Conservation (phyloP, 2,113 vertebrate genomes). For the Lampris incognitus region DNA sequence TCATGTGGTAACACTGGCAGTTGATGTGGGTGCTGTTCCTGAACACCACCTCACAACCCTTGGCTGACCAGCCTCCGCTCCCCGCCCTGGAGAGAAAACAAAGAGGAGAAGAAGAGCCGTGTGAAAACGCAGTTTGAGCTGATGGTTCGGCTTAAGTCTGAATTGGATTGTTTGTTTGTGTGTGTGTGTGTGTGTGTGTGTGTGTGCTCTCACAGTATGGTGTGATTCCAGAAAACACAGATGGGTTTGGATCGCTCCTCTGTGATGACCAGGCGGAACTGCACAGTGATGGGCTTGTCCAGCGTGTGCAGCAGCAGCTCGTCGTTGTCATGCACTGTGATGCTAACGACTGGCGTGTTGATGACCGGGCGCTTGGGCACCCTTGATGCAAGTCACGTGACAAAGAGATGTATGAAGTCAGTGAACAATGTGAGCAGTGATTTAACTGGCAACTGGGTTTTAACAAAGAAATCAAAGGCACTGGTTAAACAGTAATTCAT, state of each 20-base stretch:
- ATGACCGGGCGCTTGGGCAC: constrained; percentile 95
- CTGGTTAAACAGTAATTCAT: background rate
- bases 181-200: constrained; percentile 23
- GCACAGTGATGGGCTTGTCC: constrained; percentile 91
- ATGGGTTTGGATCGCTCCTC: constrained; percentile 96
- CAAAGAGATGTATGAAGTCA: background rate
- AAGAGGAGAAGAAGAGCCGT: background rate
- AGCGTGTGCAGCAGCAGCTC: constrained; percentile 79
- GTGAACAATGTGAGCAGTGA: background rate
- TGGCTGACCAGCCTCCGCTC: constrained; percentile 90
- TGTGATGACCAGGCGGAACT: constrained; percentile 92
- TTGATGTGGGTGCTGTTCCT: constrained; percentile 93
- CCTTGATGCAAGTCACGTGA: constrained; percentile 69
- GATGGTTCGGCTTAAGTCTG: background rate
- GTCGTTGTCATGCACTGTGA: constrained; percentile 87
- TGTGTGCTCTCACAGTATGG: constrained; percentile 86
- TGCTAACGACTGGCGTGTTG: constrained; percentile 94
- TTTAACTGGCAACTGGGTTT: background rate
- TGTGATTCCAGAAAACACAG: constrained; percentile 98
- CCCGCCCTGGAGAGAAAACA: constrained; percentile 56
- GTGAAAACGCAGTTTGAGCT: background rate
- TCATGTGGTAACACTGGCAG: constrained; percentile 96
- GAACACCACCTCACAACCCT: constrained; percentile 92
- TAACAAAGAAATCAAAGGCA: no score
- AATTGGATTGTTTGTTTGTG: background rate